phyloP scores from a whole-genome alignment of 2,113 vertebrate genomes.

The Pseudolaguvia tuberculata region DNA sequence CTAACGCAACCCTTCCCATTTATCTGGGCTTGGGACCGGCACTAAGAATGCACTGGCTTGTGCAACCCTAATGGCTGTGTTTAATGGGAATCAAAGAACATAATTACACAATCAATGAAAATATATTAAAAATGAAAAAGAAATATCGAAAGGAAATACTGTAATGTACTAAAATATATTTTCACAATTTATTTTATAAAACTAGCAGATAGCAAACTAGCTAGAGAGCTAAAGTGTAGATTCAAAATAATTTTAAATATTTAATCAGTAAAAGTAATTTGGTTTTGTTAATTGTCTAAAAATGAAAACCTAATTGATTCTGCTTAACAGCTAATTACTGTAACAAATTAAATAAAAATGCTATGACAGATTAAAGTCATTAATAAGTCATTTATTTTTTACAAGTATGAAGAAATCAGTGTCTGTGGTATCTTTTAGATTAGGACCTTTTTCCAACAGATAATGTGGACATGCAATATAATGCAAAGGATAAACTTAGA shows the following conservation, averaged over 20 bases:
- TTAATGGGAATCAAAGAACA: no score
- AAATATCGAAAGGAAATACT: background rate
- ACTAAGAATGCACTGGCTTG: no score
- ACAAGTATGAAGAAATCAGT: background rate
- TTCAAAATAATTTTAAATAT: background rate
- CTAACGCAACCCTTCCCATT: no score
- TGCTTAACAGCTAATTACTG: conserved; percentile 7
- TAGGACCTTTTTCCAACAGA: background rate
- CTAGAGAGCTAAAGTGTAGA: background rate
- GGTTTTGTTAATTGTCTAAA: background rate
- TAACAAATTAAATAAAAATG: conserved; percentile 19
- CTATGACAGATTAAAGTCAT: background rate
- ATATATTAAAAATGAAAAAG: background rate
- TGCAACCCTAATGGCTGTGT: no score
- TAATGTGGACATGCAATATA: no score
- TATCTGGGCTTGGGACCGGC: no score
- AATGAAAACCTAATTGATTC: background rate
- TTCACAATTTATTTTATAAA: background rate
- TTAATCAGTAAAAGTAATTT: background rate
- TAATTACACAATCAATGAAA: background rate
- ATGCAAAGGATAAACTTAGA: background rate
- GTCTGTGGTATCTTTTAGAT: background rate
- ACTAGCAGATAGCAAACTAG: background rate
- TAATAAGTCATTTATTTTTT: conserved; percentile 14
- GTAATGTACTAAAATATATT: background rate